Base-by-base conservation (phyloP, 2,113 vertebrate species). In the Indicator maculatus region DNA sequence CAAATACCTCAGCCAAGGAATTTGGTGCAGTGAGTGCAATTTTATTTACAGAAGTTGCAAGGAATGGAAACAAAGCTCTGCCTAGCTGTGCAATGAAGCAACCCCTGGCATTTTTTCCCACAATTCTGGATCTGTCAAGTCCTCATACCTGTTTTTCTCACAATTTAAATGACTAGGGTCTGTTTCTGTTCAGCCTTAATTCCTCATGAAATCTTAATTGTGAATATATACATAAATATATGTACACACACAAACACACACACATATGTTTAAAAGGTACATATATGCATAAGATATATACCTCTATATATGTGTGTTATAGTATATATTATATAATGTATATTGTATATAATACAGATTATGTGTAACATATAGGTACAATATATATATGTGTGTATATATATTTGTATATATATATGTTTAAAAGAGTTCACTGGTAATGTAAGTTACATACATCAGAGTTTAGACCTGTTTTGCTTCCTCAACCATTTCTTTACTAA, bases 231-330 rank as follows among this genome's bases (percentile, higher is more conserved):
- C 5, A 56, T 11, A n/a, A 5, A 26, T 8, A 53, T 2, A 27
- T 8, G 39, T 2, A 26, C 1, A 17, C 1, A 31, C 2, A n/a
- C 2, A 24, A 3, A 3, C 8, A 16, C 5, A 20, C 2, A 17
- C 1, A 13, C 14, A 20, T 16, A 9, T n/a, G 45, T 55, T 74
- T 70, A 41, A 47, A 84, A 38, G 14, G 20, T 12, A n/a, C 63
- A 28, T 53, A 18, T 45, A 16, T 38, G 30, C n/a, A 24, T 19
- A 36, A 66, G 3, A 50, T 56, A 56, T 30, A 52, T 52, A 52
- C 50, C 23, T 52, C 50, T 52, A 52, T 52, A 52, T 52, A 52
- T 52, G 24, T 21, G 11, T 50, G 50, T 52, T 24, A 12, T 20
- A 21, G 8, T 47, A 47, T 47, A 47, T 52, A 24, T 23, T 50